Base-by-base conservation (phyloP, 1,140 invertebrate species). In the Danaus melanippus region DNA sequence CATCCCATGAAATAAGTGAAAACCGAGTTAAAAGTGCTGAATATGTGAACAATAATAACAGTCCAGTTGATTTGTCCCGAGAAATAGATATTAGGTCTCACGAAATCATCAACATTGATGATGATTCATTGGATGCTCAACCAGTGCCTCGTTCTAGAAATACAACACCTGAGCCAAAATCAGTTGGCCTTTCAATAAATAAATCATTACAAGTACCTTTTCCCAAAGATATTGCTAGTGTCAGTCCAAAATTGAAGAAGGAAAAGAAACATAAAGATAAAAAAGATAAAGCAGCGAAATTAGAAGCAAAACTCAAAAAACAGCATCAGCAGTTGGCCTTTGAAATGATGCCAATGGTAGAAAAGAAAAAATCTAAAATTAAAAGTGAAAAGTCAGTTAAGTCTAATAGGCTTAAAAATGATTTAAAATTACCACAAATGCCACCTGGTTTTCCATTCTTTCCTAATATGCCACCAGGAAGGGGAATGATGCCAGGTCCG, bases 231-330 rank as follows among this genome's bases (percentile, higher is more conserved):
- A 46, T 79, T 74, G 64, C 77, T 78, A 76, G 71, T 76, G 78
- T 77, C 50, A 81, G 72, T 79, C 75, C 78, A 64, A 87, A 86
- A 81, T 69, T 90, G 68, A 88, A 89, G 51, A 92, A 92, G 70
- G 91, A 92, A 61, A 91, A 90, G 75, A 88, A 89, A 64, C 89
- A 89, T 66, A 90, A 90, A 71, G 92, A 92, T 68, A 91, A 90
- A 66, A 91, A 91, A 70, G 80, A 89, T 47, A 91, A 92, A 60
- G 63, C 75, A 44, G 77, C 80, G 50, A 87, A 86, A 70, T 69
- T 86, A 58, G 81, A 82, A 64, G 79, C 80, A 43, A 88, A 87
- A 64, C 66, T 87, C 9, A 88, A 88, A 59, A 86, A 86, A 69
- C 84, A 85, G 58, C 76, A 83, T 57, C 79, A 84, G 56, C 76